These are phyloP conservation scores for Erythrocebus patas DNA, from an alignment of 2,113 vertebrate species.

Conservation along the genomic window DNA sequence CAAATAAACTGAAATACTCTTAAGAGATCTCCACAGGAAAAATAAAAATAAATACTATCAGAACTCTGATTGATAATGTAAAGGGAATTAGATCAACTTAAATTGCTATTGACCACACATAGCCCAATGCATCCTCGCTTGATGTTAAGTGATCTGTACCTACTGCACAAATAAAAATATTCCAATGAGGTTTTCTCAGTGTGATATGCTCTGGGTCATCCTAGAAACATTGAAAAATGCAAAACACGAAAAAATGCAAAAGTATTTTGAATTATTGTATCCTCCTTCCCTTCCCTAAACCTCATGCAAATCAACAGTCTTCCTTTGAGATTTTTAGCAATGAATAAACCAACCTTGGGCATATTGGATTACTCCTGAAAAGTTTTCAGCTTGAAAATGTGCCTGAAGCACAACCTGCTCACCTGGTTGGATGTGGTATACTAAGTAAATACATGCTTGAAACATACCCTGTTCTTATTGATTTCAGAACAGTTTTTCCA, in stretches of 20 bases:
- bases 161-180: neutral
- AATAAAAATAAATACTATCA: neutral
- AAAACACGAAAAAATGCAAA: neutral
- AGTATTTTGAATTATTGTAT: neutral
- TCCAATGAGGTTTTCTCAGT: neutral
- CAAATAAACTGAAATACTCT: neutral
- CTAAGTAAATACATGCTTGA: neutral
- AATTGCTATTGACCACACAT: neutral
- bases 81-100: neutral
- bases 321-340: neutral
- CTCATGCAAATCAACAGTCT: neutral
- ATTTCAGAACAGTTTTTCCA: neutral
- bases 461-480: neutral
- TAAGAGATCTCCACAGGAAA: neutral
- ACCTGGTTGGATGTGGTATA: neutral
- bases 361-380: neutral
- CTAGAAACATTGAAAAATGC: neutral
- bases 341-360: neutral
- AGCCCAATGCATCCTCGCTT: neutral
- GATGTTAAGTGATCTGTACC: accelerated
- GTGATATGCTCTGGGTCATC: neutral
- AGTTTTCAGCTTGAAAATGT: neutral
- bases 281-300: neutral
- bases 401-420: neutral
- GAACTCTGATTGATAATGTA: neutral